A percentile compares a stretch with the other conserved stretches of the same genome.
Conservation (phyloP, 2,113 vertebrate species). For the Rhagologus leucostigma region DNA sequence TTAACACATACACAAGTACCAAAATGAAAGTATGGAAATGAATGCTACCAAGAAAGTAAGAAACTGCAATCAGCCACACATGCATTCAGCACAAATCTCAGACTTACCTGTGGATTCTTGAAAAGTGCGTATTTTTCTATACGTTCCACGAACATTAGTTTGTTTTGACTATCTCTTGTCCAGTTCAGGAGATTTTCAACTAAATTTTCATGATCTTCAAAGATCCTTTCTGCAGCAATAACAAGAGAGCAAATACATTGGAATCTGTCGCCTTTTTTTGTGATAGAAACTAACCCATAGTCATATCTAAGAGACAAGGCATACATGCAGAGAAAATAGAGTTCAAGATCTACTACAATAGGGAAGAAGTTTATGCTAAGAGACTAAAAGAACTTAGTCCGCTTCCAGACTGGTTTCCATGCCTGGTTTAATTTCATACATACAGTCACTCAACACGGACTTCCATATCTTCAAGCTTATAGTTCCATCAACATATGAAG, state of each 20-base stretch:
- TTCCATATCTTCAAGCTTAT: not conserved
- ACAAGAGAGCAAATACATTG: not conserved
- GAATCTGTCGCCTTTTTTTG: not conserved
- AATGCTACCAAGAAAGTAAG: not conserved
- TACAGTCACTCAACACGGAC: not conserved
- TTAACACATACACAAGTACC: not conserved
- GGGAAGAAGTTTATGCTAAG: not conserved
- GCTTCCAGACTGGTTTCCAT: not conserved
- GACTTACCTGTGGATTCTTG: slow-evolving; percentile 94
- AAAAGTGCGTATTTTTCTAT: slow-evolving; percentile 98
- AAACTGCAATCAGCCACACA: not conserved
- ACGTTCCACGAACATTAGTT: slow-evolving; percentile 94
- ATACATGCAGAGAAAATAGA: not conserved
- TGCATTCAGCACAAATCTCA: accelerated
- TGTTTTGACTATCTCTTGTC: slow-evolving; percentile 98
- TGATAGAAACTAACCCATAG: not conserved
- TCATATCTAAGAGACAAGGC: not conserved
- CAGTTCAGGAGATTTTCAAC: slow-evolving; percentile 98
- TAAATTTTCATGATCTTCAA: slow-evolving; percentile 98
- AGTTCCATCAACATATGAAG: not conserved
- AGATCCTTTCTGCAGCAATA: slow-evolving; percentile 86
- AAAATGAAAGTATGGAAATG: not conserved
- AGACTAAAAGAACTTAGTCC: not conserved
- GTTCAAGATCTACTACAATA: not conserved
- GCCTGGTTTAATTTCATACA: not conserved